Conservation (phyloP, 2,888 invertebrate genomes). For the Acanthosepion esculentum region DNA sequence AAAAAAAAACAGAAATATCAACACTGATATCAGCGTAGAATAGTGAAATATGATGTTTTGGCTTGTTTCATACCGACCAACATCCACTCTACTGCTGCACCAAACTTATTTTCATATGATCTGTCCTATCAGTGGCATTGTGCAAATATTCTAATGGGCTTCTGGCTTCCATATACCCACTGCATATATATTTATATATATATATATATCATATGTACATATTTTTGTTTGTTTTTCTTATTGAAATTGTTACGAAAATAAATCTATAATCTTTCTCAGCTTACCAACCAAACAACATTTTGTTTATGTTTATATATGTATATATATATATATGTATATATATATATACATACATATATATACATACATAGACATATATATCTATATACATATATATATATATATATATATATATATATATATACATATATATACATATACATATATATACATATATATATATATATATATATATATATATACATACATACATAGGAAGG, state of each 20-base stretch:
- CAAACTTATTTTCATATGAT: neutral
- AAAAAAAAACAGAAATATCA: neutral
- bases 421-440: no score
- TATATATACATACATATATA: neutral
- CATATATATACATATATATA: no score
- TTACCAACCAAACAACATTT: no score
- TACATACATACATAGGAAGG: no score
- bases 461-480: no score
- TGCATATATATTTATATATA: no score
- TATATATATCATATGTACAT: no score
- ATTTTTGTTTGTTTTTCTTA: no score
- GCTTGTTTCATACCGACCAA: neutral
- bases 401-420: no score
- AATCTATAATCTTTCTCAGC: no score
- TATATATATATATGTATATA: slow-evolving; percentile 1
- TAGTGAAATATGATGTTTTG: neutral
- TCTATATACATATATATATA: neutral
- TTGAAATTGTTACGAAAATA: no score
- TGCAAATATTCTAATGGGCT: neutral
- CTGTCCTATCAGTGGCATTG: neutral
- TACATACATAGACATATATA: neutral
- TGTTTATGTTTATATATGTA: neutral
- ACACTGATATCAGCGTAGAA: neutral
- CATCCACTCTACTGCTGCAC: neutral
- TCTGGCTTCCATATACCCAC: neutral